Conservation (phyloP, 1,140 invertebrate species). For the Melitaea cinxia region DNA sequence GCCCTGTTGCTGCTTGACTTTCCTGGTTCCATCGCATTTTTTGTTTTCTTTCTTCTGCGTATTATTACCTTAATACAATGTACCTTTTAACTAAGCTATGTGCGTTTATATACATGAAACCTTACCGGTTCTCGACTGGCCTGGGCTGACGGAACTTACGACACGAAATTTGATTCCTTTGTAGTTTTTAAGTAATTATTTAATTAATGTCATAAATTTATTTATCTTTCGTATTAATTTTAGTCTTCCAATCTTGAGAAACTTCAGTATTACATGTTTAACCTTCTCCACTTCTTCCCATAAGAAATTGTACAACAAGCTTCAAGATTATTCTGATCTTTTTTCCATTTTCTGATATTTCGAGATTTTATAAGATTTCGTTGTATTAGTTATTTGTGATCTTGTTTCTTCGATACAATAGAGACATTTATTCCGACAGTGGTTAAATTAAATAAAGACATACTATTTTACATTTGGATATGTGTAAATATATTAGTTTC, state of each 20-base stretch:
- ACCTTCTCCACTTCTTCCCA: no score
- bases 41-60: not conserved
- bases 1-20: not conserved
- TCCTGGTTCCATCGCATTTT: not conserved
- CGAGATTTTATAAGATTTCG: no score
- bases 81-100: constrained; percentile 54
- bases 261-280: no score
- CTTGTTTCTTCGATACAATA: constrained; percentile 1
- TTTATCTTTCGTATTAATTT: constrained; percentile 3
- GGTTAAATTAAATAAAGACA: constrained; percentile 18
- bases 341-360: no score
- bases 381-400: not conserved
- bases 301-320: no score
- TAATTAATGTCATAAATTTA: not conserved
- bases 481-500: not conserved
- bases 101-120: constrained; percentile 38
- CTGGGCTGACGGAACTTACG: constrained; percentile 71
- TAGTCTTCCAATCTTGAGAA: not conserved
- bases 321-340: no score
- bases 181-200: constrained; percentile 19
- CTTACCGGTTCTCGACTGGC: constrained; percentile 67
- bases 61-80: constrained; percentile 51
- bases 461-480: constrained; percentile 19
- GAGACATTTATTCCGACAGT: constrained; percentile 1
- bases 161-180: constrained; percentile 34